phyloP scores from a whole-genome alignment of 2,797 vertebrate genomes.

The Eulemur albifrons region DNA sequence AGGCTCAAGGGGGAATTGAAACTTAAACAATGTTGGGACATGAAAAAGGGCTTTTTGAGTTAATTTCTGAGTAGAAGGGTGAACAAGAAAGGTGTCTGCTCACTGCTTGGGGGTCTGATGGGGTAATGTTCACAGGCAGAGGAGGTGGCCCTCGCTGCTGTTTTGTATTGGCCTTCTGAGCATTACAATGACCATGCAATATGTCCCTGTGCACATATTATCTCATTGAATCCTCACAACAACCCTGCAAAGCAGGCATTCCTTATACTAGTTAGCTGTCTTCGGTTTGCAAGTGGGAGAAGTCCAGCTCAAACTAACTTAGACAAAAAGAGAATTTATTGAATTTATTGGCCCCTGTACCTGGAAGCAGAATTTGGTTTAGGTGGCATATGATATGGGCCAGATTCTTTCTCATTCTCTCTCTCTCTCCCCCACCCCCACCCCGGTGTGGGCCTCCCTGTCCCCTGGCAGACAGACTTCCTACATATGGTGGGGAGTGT shows the following conservation, averaged over 20 bases:
- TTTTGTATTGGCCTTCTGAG: not conserved
- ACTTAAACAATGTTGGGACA: not conserved
- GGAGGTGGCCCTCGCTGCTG: not conserved
- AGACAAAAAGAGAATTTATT: not conserved
- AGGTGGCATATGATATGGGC: not conserved
- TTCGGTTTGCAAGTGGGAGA: not conserved
- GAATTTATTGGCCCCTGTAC: not conserved
- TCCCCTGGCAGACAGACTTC: not conserved
- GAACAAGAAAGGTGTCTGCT: not conserved
- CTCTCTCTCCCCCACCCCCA: not conserved
- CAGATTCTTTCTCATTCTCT: not conserved
- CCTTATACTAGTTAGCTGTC: not conserved
- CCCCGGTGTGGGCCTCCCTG: not conserved
- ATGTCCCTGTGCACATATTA: not conserved
- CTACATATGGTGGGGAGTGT: not conserved
- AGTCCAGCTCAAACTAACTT: not conserved
- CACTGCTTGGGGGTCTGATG: not conserved
- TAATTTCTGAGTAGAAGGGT: not conserved
- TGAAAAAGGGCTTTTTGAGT: not conserved
- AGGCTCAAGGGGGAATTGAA: not conserved
- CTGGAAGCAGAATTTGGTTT: not conserved
- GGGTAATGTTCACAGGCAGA: not conserved
- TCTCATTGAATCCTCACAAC: slow-evolving; percentile 14
- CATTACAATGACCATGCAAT: not conserved
- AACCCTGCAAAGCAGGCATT: not conserved